phyloP scores from a whole-genome alignment of 2,797 vertebrate genomes.

The Numenius phaeopus region DNA sequence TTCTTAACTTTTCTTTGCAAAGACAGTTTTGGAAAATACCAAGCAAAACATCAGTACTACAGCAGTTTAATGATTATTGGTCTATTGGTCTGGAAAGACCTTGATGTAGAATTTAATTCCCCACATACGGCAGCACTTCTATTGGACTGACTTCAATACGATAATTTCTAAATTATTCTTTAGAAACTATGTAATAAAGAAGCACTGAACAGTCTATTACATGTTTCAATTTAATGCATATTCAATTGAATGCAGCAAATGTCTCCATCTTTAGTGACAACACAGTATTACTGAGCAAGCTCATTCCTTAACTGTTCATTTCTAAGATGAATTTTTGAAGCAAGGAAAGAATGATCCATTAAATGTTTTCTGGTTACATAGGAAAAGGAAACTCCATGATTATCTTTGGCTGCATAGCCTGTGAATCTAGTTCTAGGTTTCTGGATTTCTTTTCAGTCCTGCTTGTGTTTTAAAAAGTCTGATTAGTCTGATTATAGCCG shows the following conservation, averaged over 20 bases:
- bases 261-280: neutral
- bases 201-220: neutral
- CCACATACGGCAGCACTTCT: neutral
- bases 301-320: neutral
- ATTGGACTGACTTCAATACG: neutral
- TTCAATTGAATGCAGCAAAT: neutral
- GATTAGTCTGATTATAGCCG: neutral
- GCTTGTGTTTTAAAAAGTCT: neutral
- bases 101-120: neutral
- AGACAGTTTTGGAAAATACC: neutral
- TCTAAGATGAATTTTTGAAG: neutral
- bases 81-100: neutral
- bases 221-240: neutral
- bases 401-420: neutral
- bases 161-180: neutral
- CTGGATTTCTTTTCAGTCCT: neutral
- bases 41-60: rapidly evolving
- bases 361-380: neutral
- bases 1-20: neutral
- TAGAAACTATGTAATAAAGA: neutral
- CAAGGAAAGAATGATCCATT: neutral
- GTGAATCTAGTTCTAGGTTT: neutral
- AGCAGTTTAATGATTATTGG: neutral
- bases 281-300: neutral
- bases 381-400: neutral